A percentile compares a stretch with the other conserved stretches of the same genome.
Conservation (phyloP, 2,888 invertebrate genomes). For the Ariolimax columbianus region DNA sequence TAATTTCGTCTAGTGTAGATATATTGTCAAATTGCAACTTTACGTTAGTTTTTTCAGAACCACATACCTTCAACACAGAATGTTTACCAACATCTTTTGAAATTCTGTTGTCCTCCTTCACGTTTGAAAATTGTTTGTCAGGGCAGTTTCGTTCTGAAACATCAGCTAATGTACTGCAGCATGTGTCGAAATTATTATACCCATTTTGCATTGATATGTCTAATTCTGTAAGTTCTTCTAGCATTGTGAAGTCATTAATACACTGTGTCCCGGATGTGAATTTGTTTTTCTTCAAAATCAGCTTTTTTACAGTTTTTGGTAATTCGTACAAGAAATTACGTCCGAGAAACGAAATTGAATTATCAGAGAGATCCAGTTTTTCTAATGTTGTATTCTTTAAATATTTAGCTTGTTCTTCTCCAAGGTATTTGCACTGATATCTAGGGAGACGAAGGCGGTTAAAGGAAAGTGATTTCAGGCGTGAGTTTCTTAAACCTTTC, state of each 20-base stretch:
- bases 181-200: neutral
- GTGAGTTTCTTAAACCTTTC: neutral
- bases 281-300: slow-evolving; percentile 17
- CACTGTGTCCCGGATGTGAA: neutral
- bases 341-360: neutral
- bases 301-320: slow-evolving; percentile 10
- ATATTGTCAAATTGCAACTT: neutral
- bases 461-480: neutral
- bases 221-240: neutral
- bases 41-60: neutral
- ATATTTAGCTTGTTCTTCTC: neutral
- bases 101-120: neutral
- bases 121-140: neutral
- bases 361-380: slow-evolving; percentile 12
- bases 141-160: neutral
- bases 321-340: slow-evolving; percentile 4
- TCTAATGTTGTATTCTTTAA: neutral
- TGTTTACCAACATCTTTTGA: neutral
- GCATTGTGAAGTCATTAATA: neutral
- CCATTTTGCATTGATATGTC: slow-evolving; percentile 10
- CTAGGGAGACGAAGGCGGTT: neutral
- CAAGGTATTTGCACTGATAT: neutral
- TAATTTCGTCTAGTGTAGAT: no score
- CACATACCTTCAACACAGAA: no score
- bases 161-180: neutral